Base-by-base conservation (phyloP, 2,888 invertebrate species). In the Drosophila quinaria region DNA sequence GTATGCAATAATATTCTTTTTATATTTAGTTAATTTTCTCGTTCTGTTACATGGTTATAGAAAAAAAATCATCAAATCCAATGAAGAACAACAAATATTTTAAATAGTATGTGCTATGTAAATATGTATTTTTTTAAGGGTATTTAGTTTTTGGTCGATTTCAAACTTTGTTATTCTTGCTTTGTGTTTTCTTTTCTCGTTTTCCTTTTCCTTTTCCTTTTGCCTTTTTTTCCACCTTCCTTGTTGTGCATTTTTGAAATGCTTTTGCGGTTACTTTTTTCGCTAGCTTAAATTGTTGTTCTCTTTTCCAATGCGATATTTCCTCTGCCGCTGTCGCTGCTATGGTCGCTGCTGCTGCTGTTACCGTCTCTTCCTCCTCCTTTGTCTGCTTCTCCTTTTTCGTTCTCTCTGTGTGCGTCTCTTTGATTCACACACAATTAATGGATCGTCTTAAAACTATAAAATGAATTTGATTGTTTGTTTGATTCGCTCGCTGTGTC, bases 221-320 rank as follows among this genome's bases (percentile, higher is more conserved):
- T 25, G 44, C 31, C 68, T 52, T 73, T 70, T 71, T 62, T 56
- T 74, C 62, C 62, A 46, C 50, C 68, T 70, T 70, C 56, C 54
- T 78, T 73, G 59, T 52, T 67, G 44, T 72, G 60, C 56, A 84
- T 84, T 78, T 87, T 81, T 83, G 50, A 79, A 86, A 78, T 87
- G 73, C 64, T 74, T 81, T 66, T 68, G 78, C 69, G 67, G 69
- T 83, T 77, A 64, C 59, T 70, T 69, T 59, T 67, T 63, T 68
- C 41, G 50, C 64, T 77, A 70, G 62, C 63, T 63, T 66, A 58
- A 58, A 54, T 77, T 76, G 42, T 76, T 72, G 56, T 76, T 64
- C 65, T 72, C 65, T 78, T 67, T 70, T 54, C 47, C 44, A 55
- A 35, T 64, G 41, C 15, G 50, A 69, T 78, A 69, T 72, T 75